These are phyloP conservation scores for Archivesica marissinica DNA, from an alignment of 1,140 invertebrate genomes.

Conservation along the genomic window DNA sequence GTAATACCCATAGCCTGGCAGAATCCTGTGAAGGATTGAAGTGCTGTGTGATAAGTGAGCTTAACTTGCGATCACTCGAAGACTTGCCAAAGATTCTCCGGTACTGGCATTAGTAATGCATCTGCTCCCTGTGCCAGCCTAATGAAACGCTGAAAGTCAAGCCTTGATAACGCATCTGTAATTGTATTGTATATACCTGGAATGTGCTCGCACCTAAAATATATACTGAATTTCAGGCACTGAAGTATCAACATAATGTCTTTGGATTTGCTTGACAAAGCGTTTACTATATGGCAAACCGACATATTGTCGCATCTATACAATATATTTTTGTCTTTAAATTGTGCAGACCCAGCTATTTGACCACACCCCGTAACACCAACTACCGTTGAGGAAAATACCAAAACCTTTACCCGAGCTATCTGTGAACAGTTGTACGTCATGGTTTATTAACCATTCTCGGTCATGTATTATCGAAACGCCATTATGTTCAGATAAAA, in stretches of 20 bases:
- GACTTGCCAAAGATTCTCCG: background rate
- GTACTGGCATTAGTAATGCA: background rate
- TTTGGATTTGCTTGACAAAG: constrained; percentile 43
- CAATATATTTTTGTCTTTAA: constrained; percentile 4
- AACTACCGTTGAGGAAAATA: constrained; percentile 48
- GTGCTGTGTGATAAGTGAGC: background rate
- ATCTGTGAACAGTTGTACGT: constrained; percentile 53
- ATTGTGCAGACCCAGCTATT: background rate
- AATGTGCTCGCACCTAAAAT: constrained; percentile 35
- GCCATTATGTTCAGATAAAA: constrained; percentile 58
- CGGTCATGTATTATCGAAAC: constrained; percentile 43
- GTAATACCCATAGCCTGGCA: background rate
- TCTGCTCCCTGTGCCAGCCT: constrained; percentile 18
- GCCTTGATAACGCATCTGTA: constrained; percentile 47
- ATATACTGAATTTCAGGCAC: constrained; percentile 31
- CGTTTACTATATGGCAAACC: constrained; percentile 40
- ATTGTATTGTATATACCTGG: constrained; percentile 33
- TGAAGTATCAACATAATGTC: constrained; percentile 47
- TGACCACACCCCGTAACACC: constrained; percentile 52
- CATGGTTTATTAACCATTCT: background rate
- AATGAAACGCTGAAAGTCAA: constrained; percentile 41
- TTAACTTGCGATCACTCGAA: constrained; percentile 11
- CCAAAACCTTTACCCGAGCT: constrained; percentile 37
- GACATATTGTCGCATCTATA: constrained; percentile 61
- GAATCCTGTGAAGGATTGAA: background rate